Evolutionary conservation across 2,888 invertebrate genomes (phyloP), one percentile per base, ranked within the genome.

Genomic region (Thereva nobilitata): DNA sequence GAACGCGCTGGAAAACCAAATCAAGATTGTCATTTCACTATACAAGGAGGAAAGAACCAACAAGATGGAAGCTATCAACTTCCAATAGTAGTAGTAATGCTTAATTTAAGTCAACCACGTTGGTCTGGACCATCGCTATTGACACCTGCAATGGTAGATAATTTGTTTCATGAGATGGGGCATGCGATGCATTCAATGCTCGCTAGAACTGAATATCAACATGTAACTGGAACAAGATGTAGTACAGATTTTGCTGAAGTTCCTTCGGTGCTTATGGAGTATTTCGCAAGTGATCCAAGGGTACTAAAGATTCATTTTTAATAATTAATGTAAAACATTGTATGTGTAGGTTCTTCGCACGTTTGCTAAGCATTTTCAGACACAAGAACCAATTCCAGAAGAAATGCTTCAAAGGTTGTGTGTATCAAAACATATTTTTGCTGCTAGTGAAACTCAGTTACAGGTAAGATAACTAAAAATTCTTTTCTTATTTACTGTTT

Each of bases 141-240:
- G 64, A 86, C 89, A 35, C 92, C 93, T 0, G 86, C 88, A 12
- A 90, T 92, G 75, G 91, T 97, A 6, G 97, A 98, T 81, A 99
- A 97, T 83, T 84, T 99, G 71, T 98, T 98, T 82, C 99, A 99
- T 80, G 98, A 99, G 84, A 90, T 96, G 90, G 99, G 99, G 0
- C 99, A 99, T 83, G 99, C 98, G 10, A 89, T 98, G 86, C 99
- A 99, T 82, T 97, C 97, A 12, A 97, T 99, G 96, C 82, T 99
- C 72, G 99, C 95, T 2, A 86, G 97, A 70, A 97, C 97, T 0
- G 86, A 87, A 69, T 94, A 97, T 82, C 99, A 99, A 81, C 98
- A 99, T 82, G 95, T 98, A 52, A 92, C 97, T 4, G 97, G 98
- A 68, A 99, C 99, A 0, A 85, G 99, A 66, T 98, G 97, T 78